Base-by-base conservation (phyloP, 1,140 invertebrate species). In the Coelopa frigida region DNA sequence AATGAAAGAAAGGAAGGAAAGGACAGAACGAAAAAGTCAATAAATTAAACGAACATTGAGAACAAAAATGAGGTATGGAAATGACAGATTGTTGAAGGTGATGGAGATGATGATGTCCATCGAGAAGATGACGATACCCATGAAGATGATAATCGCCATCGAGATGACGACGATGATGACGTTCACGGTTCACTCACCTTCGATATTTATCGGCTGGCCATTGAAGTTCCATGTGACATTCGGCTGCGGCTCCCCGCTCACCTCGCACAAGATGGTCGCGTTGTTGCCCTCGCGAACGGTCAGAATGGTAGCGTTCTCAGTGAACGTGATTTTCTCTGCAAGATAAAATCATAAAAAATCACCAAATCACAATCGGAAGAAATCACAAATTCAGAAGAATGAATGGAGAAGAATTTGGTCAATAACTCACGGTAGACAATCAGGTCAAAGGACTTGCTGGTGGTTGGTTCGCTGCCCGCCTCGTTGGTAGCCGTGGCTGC, bases 241-340 rank as follows among this genome's bases (percentile, higher is more conserved):
- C 24, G 75, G 74, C 14, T 61, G 53, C 7, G 75, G 75, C 56
- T 77, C 74, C 18, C 74, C 74, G 40, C 64, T 66, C 14, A 74
- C 74, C 47, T 72, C 67, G 48, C 76, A 78, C 14, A 55, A 54
- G 17, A 78, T 66, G 39, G 61, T 63, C 4, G 66, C 71, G 37
- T 73, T 66, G 20, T 60, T 50, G 20, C 68, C 70, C 52, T 77
- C 75, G 36, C 70, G 65, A 3, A 71, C 74, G 39, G 63, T 70
- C 50, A 58, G 68, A 5, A 70, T 56, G 7, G 58, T 57, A 24
- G 62, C 62, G 15, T 73, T 74, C 48, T 75, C 73, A 36, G 63
- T 56, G 53, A 77, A 78, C 20, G 65, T 61, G 49, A 74, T 72
- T 55, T 65, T 69, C 50, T 71, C 71, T 72, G 53, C 29, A 51